These are phyloP conservation scores for Axinella damicornis DNA, from an alignment of 37 sponge, comb jelly and placozoan genomes.

Conservation along the genomic window DNA sequence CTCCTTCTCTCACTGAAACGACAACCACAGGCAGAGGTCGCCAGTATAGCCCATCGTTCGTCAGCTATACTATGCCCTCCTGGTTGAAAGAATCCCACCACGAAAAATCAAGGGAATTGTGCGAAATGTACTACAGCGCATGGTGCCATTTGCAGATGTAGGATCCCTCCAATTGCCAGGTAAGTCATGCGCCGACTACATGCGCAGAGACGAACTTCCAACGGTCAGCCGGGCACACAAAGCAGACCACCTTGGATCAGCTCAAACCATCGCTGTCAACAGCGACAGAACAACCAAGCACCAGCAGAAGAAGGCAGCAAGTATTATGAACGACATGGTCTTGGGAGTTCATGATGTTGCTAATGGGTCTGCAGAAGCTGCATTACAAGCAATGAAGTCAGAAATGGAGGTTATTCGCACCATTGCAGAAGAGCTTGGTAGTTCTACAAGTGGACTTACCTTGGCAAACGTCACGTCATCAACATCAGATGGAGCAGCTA, in stretches of 20 bases:
- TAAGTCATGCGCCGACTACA: background rate
- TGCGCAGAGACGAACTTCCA: background rate
- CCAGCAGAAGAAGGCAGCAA: background rate
- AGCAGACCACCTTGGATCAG: background rate
- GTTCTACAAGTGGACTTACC: background rate
- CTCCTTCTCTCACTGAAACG: too few relatives aligned
- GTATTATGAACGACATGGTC: background rate
- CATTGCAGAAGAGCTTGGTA: too few relatives aligned
- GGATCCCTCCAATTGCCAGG: background rate
- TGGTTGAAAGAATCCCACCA: background rate
- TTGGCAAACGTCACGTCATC: background rate
- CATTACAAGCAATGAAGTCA: background rate
- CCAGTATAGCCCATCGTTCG: background rate
- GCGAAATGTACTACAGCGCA: background rate
- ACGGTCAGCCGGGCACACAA: background rate
- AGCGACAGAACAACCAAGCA: background rate
- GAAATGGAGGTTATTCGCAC: background rate
- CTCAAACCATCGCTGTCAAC: background rate
- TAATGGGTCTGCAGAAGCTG: slow-evolving; percentile 3
- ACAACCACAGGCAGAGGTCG: too few relatives aligned
- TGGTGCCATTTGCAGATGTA: background rate
- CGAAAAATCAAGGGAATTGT: background rate
- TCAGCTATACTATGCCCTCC: background rate
- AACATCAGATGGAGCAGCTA: slow-evolving; percentile 35
- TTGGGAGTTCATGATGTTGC: slow-evolving; percentile 10